A percentile compares a stretch with the other conserved stretches of the same genome.
Conservation (phyloP, 2,888 invertebrate species). For the Heliconius ismenius region DNA sequence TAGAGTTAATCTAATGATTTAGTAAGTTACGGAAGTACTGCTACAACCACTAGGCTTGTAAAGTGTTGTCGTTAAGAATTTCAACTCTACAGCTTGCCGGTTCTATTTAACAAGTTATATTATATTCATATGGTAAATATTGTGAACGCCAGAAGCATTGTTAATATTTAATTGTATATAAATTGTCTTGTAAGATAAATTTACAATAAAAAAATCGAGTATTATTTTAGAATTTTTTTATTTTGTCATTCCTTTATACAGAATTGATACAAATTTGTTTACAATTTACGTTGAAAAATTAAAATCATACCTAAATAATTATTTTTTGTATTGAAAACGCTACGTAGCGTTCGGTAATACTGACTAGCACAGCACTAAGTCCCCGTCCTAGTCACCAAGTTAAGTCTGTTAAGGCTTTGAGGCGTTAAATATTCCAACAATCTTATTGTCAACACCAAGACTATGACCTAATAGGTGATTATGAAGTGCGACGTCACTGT, state of each 20-base stretch:
- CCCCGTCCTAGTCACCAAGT: neutral
- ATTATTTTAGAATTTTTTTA: too few relatives aligned
- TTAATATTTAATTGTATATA: too few relatives aligned
- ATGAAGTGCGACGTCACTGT: neutral
- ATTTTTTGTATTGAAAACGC: neutral
- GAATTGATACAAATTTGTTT: too few relatives aligned
- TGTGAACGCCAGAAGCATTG: too few relatives aligned
- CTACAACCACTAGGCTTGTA: neutral
- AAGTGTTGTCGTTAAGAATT: neutral
- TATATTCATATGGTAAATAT: neutral
- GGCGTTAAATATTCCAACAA: conserved; percentile 14
- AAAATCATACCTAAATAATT: neutral
- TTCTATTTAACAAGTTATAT: neutral
- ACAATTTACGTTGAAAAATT: neutral
- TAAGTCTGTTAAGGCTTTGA: conserved; percentile 18
- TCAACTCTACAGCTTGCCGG: neutral
- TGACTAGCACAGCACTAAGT: neutral
- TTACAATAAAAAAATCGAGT: too few relatives aligned
- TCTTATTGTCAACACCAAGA: neutral
- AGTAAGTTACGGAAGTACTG: conserved; percentile 5
- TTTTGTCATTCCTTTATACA: too few relatives aligned
- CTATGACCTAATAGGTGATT: neutral
- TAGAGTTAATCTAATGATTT: conserved; percentile 1
- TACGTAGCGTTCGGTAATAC: neutral
- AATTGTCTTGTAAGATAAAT: too few relatives aligned